Percentiles rank a stretch among this genome's conserved stretches.
phyloP scores from a whole-genome alignment of 2,797 vertebrate genomes.

The Schizopygopsis malacanthus region DNA sequence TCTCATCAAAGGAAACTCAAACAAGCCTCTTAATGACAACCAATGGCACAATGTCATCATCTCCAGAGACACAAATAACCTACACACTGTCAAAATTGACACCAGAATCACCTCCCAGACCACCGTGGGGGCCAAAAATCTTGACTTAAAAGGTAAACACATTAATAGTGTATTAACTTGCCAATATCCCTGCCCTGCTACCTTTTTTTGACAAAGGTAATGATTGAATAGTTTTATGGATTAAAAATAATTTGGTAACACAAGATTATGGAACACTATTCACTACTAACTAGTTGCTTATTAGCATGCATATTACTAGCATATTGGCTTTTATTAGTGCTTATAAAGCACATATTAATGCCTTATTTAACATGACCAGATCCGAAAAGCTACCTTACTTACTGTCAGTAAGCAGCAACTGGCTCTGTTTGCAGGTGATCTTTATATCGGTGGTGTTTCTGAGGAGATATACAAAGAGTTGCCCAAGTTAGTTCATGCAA shows the following conservation, averaged over 20 bases:
- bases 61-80: slow-evolving; percentile 94
- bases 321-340: not conserved
- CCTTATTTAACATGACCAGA: not conserved
- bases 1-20: slow-evolving; percentile 97
- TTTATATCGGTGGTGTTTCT: slow-evolving; percentile 92
- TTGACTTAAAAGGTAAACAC: slow-evolving; percentile 91
- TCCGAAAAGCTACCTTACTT: not conserved
- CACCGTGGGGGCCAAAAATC: slow-evolving; percentile 92
- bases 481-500: slow-evolving; percentile 93
- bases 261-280: not conserved
- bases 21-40: slow-evolving; percentile 97
- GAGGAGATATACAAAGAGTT: slow-evolving; percentile 94
- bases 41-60: slow-evolving; percentile 98
- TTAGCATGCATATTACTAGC: not conserved
- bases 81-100: slow-evolving; percentile 97
- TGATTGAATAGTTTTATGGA: not conserved
- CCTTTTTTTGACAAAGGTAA: not conserved
- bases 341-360: not conserved
- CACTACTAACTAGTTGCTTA: not conserved
- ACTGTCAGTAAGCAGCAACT: not conserved
- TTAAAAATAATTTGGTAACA: not conserved
- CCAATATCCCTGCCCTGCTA: not conserved
- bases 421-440: slow-evolving; percentile 81
- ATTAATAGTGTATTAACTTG: not conserved
- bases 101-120: slow-evolving; percentile 95